phyloP scores from a whole-genome alignment of 2,888 invertebrate species.

The Eupithecia inturbata region DNA sequence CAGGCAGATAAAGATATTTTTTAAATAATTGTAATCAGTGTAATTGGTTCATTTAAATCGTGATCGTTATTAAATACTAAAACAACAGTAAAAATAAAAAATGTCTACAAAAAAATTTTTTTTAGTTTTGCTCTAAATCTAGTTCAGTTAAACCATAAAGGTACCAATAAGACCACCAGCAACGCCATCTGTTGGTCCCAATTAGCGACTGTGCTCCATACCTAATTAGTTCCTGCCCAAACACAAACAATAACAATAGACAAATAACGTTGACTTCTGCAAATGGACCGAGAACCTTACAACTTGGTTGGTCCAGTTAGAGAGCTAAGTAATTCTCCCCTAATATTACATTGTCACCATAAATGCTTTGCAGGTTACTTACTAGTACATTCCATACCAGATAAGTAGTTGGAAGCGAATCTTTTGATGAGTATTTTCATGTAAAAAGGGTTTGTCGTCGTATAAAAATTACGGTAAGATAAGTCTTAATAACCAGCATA shows the following conservation, averaged over 20 bases:
- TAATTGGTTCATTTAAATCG: neutral
- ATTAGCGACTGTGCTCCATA: conserved; percentile 7
- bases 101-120: neutral
- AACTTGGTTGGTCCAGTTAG: neutral
- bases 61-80: neutral
- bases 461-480: neutral
- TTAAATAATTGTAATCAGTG: no score
- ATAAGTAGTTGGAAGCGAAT: neutral
- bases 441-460: neutral
- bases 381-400: neutral
- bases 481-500: neutral
- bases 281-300: conserved; percentile 4
- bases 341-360: neutral
- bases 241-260: conserved; percentile 30
- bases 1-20: no score
- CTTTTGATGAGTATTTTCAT: neutral
- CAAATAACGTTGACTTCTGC: conserved; percentile 17
- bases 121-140: neutral
- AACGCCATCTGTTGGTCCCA: neutral
- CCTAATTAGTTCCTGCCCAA: conserved; percentile 11
- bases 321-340: neutral
- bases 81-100: neutral
- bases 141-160: neutral
- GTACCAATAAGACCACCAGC: neutral
- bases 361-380: neutral